Conservation (phyloP, 2,888 invertebrate genomes). For the Nomada lathburiana region DNA sequence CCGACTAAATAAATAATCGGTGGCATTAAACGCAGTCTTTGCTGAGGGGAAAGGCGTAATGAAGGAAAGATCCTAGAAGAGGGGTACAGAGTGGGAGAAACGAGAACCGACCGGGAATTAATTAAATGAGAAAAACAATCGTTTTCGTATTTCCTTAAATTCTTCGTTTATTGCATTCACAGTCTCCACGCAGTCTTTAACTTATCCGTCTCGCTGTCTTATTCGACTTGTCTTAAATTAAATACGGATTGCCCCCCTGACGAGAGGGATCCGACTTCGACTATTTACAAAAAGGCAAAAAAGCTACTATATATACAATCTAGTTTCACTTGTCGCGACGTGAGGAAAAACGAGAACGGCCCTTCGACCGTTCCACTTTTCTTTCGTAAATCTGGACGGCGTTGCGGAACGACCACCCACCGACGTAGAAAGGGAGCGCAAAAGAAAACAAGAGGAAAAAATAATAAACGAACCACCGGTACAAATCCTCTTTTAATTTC, state of each 20-base stretch:
- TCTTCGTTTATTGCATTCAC: slow-evolving; percentile 32
- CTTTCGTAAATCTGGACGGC: slow-evolving; percentile 10
- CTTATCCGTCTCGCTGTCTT: neutral
- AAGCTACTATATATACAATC: slow-evolving; percentile 4
- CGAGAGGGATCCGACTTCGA: neutral
- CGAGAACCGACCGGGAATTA: slow-evolving; percentile 32
- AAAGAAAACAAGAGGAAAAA: neutral
- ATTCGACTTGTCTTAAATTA: neutral
- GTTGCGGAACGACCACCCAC: slow-evolving; percentile 49
- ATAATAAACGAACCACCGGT: slow-evolving; percentile 37
- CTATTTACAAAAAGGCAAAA: slow-evolving; percentile 15
- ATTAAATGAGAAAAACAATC: slow-evolving; percentile 37
- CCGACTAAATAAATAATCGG: slow-evolving; percentile 47
- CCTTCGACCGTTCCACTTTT: neutral
- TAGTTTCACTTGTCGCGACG: slow-evolving; percentile 25
- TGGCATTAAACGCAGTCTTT: slow-evolving; percentile 16
- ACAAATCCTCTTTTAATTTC: slow-evolving; percentile 71
- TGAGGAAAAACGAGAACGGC: slow-evolving; percentile 3
- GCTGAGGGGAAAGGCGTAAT: neutral
- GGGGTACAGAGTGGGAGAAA: neutral
- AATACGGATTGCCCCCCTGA: neutral
- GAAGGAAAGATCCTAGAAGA: slow-evolving; percentile 10
- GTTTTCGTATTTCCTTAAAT: neutral
- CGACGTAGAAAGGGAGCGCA: neutral
- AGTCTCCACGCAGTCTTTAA: slow-evolving; percentile 20